Evolutionary conservation across 2,888 invertebrate species (phyloP).

Genomic region (Athalia circularis): DNA sequence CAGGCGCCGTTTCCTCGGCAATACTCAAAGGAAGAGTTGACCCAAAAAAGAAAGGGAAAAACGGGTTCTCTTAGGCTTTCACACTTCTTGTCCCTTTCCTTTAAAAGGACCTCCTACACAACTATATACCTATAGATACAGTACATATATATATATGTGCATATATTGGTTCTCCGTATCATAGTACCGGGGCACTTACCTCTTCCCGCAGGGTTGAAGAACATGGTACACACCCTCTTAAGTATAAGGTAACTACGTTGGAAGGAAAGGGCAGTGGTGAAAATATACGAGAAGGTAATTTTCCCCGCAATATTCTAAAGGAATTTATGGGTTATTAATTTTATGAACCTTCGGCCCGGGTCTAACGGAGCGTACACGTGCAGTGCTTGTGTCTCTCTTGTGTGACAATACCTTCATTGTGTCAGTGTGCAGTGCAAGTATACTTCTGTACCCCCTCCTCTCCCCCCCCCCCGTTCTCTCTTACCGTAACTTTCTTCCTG

Average conservation of each 20-base stretch:
- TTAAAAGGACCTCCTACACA: neutral
- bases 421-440: neutral
- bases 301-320: constrained; percentile 58
- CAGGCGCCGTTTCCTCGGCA: neutral
- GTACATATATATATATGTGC: no score
- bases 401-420: constrained; percentile 59
- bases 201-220: neutral
- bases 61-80: neutral
- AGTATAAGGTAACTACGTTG: constrained; percentile 11
- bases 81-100: neutral
- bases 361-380: constrained; percentile 48
- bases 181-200: no score
- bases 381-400: constrained; percentile 50
- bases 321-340: constrained; percentile 67
- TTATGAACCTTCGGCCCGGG: constrained; percentile 57
- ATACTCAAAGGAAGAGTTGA: neutral
- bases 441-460: neutral
- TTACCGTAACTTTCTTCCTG: no score
- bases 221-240: constrained; percentile 38
- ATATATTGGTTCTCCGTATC: no score
- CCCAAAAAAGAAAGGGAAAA: neutral
- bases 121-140: neutral
- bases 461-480: neutral
- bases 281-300: constrained; percentile 60
- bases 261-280: constrained; percentile 24